Conservation (phyloP, 2,797 vertebrate genomes). For the Pterois miles region DNA sequence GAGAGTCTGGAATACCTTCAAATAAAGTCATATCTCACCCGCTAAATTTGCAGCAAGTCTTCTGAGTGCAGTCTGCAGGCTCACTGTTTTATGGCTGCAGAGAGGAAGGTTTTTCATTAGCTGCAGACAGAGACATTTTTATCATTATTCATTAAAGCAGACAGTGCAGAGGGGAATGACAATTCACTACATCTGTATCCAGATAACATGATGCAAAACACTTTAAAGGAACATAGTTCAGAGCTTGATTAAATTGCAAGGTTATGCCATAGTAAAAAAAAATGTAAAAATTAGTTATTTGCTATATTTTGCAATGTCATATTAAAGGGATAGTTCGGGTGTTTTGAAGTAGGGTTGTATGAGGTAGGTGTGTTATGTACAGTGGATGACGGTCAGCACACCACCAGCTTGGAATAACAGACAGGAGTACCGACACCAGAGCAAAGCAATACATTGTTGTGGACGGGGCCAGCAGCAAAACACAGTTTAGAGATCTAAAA, state of each 20-base stretch:
- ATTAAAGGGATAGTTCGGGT: not conserved
- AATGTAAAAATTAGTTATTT: not conserved
- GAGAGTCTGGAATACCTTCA: not conserved
- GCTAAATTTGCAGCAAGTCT: not conserved
- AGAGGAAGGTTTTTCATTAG: not conserved
- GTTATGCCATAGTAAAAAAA: not conserved
- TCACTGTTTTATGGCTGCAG: not conserved
- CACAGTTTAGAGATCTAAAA: not conserved
- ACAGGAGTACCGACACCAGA: not conserved
- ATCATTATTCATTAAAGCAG: not conserved
- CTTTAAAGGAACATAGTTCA: not conserved
- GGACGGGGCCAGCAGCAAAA: not conserved
- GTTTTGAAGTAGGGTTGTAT: too few relatives aligned
- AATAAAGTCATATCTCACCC: not conserved
- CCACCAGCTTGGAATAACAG: too few relatives aligned
- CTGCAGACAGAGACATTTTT: not conserved
- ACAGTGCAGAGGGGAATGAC: not conserved
- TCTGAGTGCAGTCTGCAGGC: not conserved
- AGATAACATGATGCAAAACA: not conserved
- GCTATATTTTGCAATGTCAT: not conserved
- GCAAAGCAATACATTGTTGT: not conserved
- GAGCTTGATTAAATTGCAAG: not conserved
- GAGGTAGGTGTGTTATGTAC: too few relatives aligned
- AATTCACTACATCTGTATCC: not conserved
- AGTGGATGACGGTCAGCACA: too few relatives aligned